Base-by-base conservation (phyloP, 2,888 invertebrate genomes). In the Aphidius colemani region DNA sequence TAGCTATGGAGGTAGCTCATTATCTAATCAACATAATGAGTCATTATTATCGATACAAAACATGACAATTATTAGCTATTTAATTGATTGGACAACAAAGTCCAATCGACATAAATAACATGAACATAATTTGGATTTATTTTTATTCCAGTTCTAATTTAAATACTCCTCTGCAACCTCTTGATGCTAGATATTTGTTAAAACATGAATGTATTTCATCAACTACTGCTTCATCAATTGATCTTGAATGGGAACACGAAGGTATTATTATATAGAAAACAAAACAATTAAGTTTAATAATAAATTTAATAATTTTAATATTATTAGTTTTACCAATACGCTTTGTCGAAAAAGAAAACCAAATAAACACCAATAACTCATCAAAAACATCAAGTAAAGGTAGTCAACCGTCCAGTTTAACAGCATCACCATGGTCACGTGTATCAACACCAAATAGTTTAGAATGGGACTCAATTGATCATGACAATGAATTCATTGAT, bases 201-300 rank as follows among this genome's bases (percentile, higher is more conserved):
- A 79, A 79, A 66, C 79, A 78, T 66, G 75, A 80, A 57, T 79
- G 72, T 72, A 77, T 78, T 71, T 83, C 85, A 50, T 86, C 86
- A 48, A 89, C 89, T 41, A 86, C 89, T 43, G 87, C 86, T n/a
- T 89, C 88, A 72, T 89, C 89, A 6, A 78, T 90, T 63, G 90
- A 90, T 74, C 82, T 90, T 63, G 90, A 90, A 79, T 90, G 90
- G 90, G 90, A 90, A 79, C 88, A 89, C 74, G 90, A 90, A 82
- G 85, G 79, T 79, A 66, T 59, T 53, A n/a, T n/a, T 51, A 8
- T 18, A 18, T 18, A 30, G 30, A 57, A 11, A 46, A 30, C 7
- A 11, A 44, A 13, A 43, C 1, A 7, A 30, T 50, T 45, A 53
- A 11, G 7, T 58, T 53, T 53, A 64, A 48, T 30, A 30, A 18